These are phyloP conservation scores for Thamnaconus septentrionalis DNA, from an alignment of 2,113 vertebrate species.

Conservation along the genomic window DNA sequence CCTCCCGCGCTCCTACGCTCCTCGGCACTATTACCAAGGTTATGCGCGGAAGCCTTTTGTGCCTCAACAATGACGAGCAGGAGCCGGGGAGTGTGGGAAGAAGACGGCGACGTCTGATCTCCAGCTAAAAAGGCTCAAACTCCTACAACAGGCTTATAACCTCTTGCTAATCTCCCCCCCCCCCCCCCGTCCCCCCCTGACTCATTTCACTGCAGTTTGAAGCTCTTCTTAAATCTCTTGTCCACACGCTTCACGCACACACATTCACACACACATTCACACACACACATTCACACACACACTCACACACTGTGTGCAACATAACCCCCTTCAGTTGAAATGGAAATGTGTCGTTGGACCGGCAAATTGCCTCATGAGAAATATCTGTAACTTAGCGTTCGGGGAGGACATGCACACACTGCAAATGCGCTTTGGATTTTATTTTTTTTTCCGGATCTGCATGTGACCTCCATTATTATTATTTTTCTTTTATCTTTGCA, in stretches of 20 bases:
- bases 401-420: slow-evolving; percentile 28
- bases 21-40: slow-evolving; percentile 27
- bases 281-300: neutral
- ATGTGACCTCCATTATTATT: slow-evolving; percentile 25
- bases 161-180: slow-evolving; percentile 54
- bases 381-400: slow-evolving; percentile 59
- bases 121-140: slow-evolving; percentile 64
- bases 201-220: slow-evolving; percentile 68
- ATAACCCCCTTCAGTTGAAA: slow-evolving; percentile 60
- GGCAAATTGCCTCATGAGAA: slow-evolving; percentile 61
- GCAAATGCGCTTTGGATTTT: slow-evolving; percentile 46
- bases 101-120: slow-evolving; percentile 56
- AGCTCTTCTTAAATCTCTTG: slow-evolving; percentile 65
- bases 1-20: neutral
- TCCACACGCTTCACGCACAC: slow-evolving; percentile 30
- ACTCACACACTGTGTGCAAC: slow-evolving; percentile 38
- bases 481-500: slow-evolving; percentile 23
- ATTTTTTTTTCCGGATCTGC: slow-evolving; percentile 38
- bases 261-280: slow-evolving; percentile 21
- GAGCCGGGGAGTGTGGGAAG: slow-evolving; percentile 55
- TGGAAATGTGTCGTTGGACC: slow-evolving; percentile 62
- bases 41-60: slow-evolving; percentile 35
- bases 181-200: slow-evolving; percentile 37
- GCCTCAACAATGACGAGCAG: slow-evolving; percentile 41
- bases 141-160: slow-evolving; percentile 69